These are phyloP conservation scores for Plemyria rubiginata DNA, from an alignment of 2,888 invertebrate species.

Conservation along the genomic window DNA sequence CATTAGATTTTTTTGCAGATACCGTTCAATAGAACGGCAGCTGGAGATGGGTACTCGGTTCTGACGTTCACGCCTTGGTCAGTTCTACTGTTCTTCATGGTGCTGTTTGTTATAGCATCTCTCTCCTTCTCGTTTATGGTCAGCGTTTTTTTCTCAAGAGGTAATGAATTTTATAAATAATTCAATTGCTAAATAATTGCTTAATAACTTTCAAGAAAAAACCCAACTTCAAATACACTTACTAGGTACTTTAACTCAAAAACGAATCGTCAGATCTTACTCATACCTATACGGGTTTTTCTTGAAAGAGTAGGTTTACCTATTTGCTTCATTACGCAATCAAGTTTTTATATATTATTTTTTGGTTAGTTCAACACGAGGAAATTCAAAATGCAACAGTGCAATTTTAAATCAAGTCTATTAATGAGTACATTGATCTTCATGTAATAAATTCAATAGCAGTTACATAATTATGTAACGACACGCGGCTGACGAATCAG, in stretches of 20 bases:
- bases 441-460: conserved; percentile 9
- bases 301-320: too few relatives aligned
- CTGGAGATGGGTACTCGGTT: conserved; percentile 83
- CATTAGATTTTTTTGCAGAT: conserved; percentile 63
- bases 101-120: conserved; percentile 89
- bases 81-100: conserved; percentile 89
- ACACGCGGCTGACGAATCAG: conserved; percentile 7
- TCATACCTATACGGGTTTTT: too few relatives aligned
- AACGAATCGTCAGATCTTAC: too few relatives aligned
- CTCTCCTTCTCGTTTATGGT: conserved; percentile 92
- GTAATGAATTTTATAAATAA: too few relatives aligned
- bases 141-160: conserved; percentile 92
- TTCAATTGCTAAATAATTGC: too few relatives aligned
- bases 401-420: not conserved
- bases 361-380: too few relatives aligned
- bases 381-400: too few relatives aligned
- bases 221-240: too few relatives aligned
- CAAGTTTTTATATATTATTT: too few relatives aligned
- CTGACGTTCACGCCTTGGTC: conserved; percentile 88
- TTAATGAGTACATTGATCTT: conserved; percentile 26
- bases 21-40: conserved; percentile 74
- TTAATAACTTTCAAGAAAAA: too few relatives aligned
- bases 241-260: too few relatives aligned
- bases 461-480: conserved; percentile 23
- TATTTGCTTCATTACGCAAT: too few relatives aligned